Evolutionary conservation across 2,888 invertebrate species (phyloP), one percentile per base, ranked within the genome.

Genomic region (Nasonia oneida): DNA sequence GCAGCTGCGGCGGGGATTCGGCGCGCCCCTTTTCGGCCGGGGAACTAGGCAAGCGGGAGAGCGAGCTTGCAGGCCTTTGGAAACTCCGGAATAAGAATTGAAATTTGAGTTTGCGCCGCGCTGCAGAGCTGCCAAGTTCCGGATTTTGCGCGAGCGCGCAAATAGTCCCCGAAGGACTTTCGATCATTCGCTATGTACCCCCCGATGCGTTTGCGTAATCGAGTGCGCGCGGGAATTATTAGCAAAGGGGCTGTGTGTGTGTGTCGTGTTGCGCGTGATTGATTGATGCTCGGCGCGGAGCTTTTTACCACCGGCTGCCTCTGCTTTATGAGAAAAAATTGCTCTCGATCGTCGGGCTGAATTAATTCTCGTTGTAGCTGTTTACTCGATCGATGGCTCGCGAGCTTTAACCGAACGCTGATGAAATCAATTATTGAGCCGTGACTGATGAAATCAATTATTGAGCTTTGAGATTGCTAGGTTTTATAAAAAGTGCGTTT

Each of bases 1-100:
- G 71, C 73, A 61, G n/a, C n/a, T 61, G 39, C n/a, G 73, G n/a
- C 37, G 12, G n/a, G 47, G 47, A 57, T 75, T 37, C 29, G 67
- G 6, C 53, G n/a, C n/a, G 57, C n/a, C 18, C 76, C 42, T 37
- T 29, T 33, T 15, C 37, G n/a, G 10, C 5, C 8, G 0, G 37
- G 37, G 4, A 37, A 37, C 3, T 10, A 8, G 12, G 12, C 10
- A 10, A 10, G 42, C 1, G 42, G 6, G 42, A 10, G 10, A 42
- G 42, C 10, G 47, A 47, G 47, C 47, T 47, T 47, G 47, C 47
- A 47, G 47, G 47, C 12, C 47, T 53, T 53, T 53, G 53, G 53
- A 53, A 18, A 53, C 39, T 57, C 23, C 47, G 70, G 64, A 82
- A 81, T 85, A 85, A 85, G 74, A 79, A 85, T 85, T 79, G 57